These are phyloP conservation scores for Rousettus leschenaultii DNA, from an alignment of 2,113 vertebrate genomes.

Conservation along the genomic window DNA sequence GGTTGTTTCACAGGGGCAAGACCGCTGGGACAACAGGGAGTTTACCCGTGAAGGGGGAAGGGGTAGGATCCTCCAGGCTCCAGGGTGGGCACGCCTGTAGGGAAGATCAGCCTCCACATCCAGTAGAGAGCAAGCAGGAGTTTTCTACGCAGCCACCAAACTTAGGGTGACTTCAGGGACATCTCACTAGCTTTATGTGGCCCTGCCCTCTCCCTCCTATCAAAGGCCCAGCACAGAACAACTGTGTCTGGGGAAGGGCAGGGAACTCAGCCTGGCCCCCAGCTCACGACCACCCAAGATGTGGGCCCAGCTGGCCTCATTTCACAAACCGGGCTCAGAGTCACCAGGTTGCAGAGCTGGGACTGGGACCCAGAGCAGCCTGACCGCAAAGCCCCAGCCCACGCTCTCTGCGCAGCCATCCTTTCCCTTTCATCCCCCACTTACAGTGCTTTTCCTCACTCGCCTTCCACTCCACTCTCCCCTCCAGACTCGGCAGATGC, in stretches of 20 bases:
- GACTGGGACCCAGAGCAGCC: not conserved
- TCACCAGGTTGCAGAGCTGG: not conserved
- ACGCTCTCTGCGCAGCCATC: fast-evolving
- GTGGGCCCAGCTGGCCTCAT: not conserved
- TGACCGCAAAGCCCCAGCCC: not conserved
- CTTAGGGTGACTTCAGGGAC: not conserved
- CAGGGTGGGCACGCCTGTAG: not conserved
- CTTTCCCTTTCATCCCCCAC: not conserved
- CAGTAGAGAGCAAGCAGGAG: slow-evolving; percentile 1
- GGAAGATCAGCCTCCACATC: slow-evolving; percentile 26
- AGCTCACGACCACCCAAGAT: not conserved
- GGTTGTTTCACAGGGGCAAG: not conserved
- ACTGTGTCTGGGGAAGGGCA: not conserved
- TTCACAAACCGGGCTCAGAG: not conserved
- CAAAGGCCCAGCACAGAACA: not conserved
- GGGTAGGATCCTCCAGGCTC: not conserved
- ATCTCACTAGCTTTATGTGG: slow-evolving; percentile 31
- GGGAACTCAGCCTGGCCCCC: not conserved
- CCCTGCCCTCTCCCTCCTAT: too few relatives aligned
- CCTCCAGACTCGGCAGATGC: not conserved
- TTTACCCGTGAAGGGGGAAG: not conserved
- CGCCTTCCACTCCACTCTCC: not conserved
- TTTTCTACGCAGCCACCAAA: slow-evolving; percentile 19
- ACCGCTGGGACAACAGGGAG: not conserved
- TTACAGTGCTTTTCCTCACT: too few relatives aligned